Percentiles rank a stretch among this genome's conserved stretches.
phyloP scores from a whole-genome alignment of 2,888 invertebrate genomes.

The Gryllus longicercus region DNA sequence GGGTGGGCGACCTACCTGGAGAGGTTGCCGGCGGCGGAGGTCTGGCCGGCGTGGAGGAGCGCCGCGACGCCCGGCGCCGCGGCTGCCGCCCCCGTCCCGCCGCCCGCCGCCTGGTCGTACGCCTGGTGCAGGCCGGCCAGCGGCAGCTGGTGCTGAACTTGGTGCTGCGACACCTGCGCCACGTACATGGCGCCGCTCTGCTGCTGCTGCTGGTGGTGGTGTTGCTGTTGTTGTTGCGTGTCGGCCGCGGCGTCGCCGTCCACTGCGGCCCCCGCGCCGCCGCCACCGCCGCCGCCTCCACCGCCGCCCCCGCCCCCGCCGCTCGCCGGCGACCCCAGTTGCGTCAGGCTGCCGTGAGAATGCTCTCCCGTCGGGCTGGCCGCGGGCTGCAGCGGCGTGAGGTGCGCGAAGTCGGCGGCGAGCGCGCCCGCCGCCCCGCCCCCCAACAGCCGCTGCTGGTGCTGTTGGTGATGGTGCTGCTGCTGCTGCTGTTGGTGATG shows the following conservation, averaged over 20 bases:
- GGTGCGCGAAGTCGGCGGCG: conserved; percentile 7
- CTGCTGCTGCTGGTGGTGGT: not conserved
- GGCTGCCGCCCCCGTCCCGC: not conserved
- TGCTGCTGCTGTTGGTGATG: too few relatives aligned
- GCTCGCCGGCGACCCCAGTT: not conserved
- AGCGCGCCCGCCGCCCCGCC: not conserved
- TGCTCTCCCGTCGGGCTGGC: conserved; percentile 17
- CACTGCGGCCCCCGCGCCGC: not conserved
- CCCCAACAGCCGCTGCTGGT: not conserved
- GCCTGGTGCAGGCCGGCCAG: conserved; percentile 1
- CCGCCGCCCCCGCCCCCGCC: not conserved
- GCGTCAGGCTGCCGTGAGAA: conserved; percentile 17
- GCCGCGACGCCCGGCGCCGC: not conserved
- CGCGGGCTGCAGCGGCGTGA: not conserved
- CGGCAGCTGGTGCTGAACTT: not conserved
- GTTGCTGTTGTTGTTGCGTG: not conserved
- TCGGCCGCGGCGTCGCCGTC: not conserved
- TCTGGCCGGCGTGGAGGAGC: not conserved
- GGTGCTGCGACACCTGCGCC: conserved; percentile 6
- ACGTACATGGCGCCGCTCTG: not conserved
- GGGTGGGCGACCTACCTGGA: not conserved
- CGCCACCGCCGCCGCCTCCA: not conserved
- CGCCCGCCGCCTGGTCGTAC: not conserved
- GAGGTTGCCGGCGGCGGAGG: not conserved
- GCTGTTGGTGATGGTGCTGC: not conserved